Percentiles rank a stretch among this genome's conserved stretches.
Conservation (phyloP, 2,888 invertebrate species). For the Synanthedon andrenaeformis region DNA sequence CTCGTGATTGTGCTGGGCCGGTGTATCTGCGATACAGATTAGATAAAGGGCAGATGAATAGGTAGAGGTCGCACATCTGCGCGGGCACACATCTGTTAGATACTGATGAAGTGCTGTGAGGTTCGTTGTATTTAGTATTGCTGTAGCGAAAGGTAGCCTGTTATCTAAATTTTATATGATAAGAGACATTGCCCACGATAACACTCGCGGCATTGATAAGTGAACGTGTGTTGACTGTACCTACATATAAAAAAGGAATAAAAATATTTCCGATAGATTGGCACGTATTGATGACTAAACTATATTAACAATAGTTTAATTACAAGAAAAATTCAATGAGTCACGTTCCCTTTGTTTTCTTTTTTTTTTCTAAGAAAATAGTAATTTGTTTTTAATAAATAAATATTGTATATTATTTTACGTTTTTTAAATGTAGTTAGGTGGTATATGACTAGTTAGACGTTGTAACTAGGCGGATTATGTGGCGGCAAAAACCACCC, state of each 20-base stretch:
- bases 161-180: conserved; percentile 35
- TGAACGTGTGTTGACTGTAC: conserved; percentile 18
- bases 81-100: conserved; percentile 15
- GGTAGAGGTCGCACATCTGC: conserved; percentile 33
- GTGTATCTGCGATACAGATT: conserved; percentile 38
- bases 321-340: no score
- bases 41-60: conserved; percentile 27
- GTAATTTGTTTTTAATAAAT: no score
- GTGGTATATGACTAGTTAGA: no score
- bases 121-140: conserved; percentile 14
- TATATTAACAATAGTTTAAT: no score
- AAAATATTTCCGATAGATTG: not conserved
- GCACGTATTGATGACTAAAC: no score
- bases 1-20: conserved; percentile 53
- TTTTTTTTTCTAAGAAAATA: no score
- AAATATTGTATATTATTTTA: no score
- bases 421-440: no score
- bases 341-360: no score
- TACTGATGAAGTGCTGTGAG: conserved; percentile 17
- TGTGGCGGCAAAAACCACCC: no score
- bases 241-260: not conserved
- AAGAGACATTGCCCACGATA: conserved; percentile 35
- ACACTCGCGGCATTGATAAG: conserved; percentile 10
- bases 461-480: no score
- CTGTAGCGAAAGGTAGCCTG: conserved; percentile 21